Evolutionary conservation across 2,113 vertebrate species (phyloP), one percentile per base, ranked within the genome.

Genomic region (Abramis brama): DNA sequence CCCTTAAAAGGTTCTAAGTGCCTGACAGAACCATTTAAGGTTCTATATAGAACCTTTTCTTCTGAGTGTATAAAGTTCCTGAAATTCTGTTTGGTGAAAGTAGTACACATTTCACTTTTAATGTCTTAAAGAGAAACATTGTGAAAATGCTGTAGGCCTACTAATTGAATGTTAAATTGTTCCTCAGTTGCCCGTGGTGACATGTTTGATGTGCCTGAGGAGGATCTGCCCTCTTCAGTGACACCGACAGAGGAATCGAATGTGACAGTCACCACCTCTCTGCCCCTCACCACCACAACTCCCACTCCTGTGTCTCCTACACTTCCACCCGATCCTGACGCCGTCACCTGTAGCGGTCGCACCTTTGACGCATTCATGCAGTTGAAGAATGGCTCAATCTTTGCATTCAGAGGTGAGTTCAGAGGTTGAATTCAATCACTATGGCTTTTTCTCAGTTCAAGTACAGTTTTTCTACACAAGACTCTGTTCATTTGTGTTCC

Each of bases 341-440:
- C 90, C 2, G 86, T 43, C 0, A 71, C 94, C 55, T 98, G 97
- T 94, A 98, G 95, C 0, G 93, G 93, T 0, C 93, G 92, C n/a
- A 90, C 96, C 10, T 99, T 99, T 3, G 94, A 99, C 0, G 97
- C 97, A 7, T 98, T 99, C 92, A 96, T 97, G 0, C 95, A 97
- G 89, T 90, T 97, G 84, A 99, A 99, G 93, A 99, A 99, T 0
- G 96, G 97, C 12, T 98, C 98, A 0, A 87, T 97, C 86, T 99
- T 96, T 0, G 97, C 97, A 4, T 99, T 99, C 87, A 95, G 98
- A 96, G 98, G 98, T 99, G 92, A 86, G 89, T 27, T 74, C 39
- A 43, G 2, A 82, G 19, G 43, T 19, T 21, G 2, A 17, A 57
- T 80, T 0, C 1, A 39, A 50, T 45, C 47, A 9, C 19, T 43